Conservation (phyloP, 2,797 vertebrate genomes). For the Dromococcyx pavoninus region DNA sequence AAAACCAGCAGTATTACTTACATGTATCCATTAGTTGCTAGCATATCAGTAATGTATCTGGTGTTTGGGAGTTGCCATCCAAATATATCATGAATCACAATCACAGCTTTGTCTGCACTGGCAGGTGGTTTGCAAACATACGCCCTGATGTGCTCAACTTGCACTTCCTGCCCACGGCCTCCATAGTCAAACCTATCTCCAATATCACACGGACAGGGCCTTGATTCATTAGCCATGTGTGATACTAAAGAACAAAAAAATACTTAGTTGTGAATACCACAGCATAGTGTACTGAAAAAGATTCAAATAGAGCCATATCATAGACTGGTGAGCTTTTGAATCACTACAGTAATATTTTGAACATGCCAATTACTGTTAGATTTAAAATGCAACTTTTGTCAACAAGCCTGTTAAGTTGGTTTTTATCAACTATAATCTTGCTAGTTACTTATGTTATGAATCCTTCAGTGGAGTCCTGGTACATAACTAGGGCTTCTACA, state of each 20-base stretch:
- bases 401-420: background rate
- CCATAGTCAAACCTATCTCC: conserved; percentile 88
- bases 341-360: background rate
- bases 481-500: background rate
- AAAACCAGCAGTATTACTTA: too few species aligned
- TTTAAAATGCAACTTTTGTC: background rate
- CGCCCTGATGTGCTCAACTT: conserved; percentile 84
- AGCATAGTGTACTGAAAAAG: background rate
- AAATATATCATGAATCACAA: conserved; percentile 92
- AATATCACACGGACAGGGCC: conserved; percentile 87
- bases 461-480: background rate
- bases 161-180: conserved; percentile 83
- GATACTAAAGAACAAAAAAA: background rate
- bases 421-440: background rate
- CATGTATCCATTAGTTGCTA: conserved; percentile 74
- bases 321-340: background rate
- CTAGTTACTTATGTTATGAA: background rate
- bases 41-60: conserved; percentile 90
- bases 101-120: conserved; percentile 81
- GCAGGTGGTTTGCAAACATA: conserved; percentile 82
- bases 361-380: background rate
- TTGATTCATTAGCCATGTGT: conserved; percentile 88
- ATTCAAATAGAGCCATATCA: background rate
- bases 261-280: background rate
- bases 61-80: conserved; percentile 92